Conservation (phyloP, 1,140 invertebrate species). For the Heliconius hermathena region DNA sequence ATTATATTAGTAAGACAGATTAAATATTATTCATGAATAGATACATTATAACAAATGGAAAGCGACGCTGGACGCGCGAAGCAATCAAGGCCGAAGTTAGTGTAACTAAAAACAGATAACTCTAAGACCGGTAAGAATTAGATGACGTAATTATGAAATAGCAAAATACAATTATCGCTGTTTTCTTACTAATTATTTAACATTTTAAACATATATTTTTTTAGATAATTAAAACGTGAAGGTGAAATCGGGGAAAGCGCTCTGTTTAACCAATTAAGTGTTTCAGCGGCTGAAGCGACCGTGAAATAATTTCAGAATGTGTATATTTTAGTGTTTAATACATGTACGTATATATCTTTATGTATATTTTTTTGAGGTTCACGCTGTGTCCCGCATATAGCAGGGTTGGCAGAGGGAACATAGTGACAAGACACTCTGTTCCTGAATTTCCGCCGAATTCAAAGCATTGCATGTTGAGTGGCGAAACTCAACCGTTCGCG, state of each 20-base stretch:
- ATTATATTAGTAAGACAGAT: background rate
- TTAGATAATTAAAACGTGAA: background rate
- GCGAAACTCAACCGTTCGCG: too few relatives aligned
- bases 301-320: constrained; percentile 7
- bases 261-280: background rate
- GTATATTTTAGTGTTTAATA: background rate
- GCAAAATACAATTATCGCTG: background rate
- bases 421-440: too few relatives aligned
- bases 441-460: too few relatives aligned
- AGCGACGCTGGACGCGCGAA: background rate
- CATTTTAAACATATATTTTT: background rate
- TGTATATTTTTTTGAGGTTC: background rate
- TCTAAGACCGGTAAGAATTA: background rate
- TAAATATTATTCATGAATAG: background rate
- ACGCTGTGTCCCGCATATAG: too few relatives aligned
- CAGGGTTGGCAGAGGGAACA: too few relatives aligned
- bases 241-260: constrained; percentile 10
- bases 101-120: background rate
- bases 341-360: background rate
- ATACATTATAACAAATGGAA: background rate
- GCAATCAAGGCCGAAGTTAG: constrained; percentile 8
- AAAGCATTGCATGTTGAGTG: too few relatives aligned
- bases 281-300: constrained; percentile 1
- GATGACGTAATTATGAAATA: background rate
- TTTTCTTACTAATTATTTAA: background rate